A percentile compares a stretch with the other conserved stretches of the same genome.
Conservation (phyloP, 2,797 vertebrate genomes). For the Typhlichthys subterraneus region DNA sequence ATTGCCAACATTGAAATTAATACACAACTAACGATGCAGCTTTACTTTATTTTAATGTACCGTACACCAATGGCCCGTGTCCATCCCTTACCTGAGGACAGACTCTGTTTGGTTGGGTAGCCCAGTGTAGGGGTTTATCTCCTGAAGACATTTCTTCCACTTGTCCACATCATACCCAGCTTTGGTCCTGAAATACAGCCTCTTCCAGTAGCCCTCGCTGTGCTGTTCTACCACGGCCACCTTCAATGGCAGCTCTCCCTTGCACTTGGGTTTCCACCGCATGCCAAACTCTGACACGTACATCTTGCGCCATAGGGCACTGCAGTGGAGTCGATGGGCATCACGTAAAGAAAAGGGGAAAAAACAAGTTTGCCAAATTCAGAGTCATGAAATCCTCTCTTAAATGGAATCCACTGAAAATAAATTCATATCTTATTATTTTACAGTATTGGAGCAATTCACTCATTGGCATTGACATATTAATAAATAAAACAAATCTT, state of each 20-base stretch:
- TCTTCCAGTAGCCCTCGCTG: constrained; percentile 84
- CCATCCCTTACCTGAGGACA: constrained; percentile 69
- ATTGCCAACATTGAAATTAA: too few species aligned
- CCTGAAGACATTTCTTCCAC: constrained; percentile 71
- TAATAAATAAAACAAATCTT: too few species aligned
- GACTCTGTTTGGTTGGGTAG: constrained; percentile 79
- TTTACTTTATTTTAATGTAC: too few species aligned
- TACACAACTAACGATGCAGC: too few species aligned
- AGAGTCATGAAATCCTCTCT: too few species aligned
- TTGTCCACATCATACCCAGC: constrained; percentile 57
- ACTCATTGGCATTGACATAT: neutral
- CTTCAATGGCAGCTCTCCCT: constrained; percentile 42
- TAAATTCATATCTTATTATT: neutral
- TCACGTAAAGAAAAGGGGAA: neutral
- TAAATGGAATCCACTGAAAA: too few species aligned
- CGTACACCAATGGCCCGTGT: too few species aligned
- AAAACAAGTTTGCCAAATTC: neutral
- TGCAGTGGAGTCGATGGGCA: constrained; percentile 45
- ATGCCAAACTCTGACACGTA: constrained; percentile 67
- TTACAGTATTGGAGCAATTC: neutral
- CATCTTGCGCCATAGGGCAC: constrained; percentile 82
- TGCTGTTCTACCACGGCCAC: constrained; percentile 53
- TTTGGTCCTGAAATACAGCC: constrained; percentile 76
- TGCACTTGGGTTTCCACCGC: constrained; percentile 48
- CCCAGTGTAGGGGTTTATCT: constrained; percentile 79